phyloP scores from a whole-genome alignment of 2,113 vertebrate genomes.

The Chiloscyllium plagiosum region DNA sequence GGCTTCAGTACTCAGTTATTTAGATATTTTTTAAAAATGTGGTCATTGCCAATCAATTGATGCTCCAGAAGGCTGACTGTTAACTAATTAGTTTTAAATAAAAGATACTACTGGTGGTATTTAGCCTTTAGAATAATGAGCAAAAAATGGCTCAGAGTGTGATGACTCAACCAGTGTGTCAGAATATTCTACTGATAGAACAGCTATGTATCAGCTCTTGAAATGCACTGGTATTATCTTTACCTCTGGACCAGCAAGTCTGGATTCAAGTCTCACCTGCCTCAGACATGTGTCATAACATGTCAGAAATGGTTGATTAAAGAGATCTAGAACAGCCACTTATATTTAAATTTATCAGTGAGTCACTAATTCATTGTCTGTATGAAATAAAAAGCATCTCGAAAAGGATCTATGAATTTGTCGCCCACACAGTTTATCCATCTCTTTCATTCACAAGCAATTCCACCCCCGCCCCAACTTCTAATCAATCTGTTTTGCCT shows the following conservation, averaged over 20 bases:
- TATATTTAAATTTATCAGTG: background rate
- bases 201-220: too few relatives aligned
- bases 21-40: background rate
- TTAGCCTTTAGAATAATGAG: background rate
- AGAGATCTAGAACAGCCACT: background rate
- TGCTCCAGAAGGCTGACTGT: background rate
- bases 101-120: background rate
- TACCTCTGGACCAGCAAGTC: too few relatives aligned
- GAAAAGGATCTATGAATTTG: background rate
- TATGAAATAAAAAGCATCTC: background rate
- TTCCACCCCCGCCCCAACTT: background rate
- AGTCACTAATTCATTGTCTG: background rate
- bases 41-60: background rate
- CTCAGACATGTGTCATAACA: too few relatives aligned
- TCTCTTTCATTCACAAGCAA: constrained; percentile 16
- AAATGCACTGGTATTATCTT: too few relatives aligned
- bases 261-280: too few relatives aligned
- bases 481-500: constrained; percentile 12
- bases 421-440: background rate
- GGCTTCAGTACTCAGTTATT: background rate
- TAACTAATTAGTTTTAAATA: background rate
- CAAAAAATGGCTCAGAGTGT: background rate
- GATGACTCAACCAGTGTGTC: background rate
- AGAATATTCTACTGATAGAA: background rate
- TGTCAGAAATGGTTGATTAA: too few relatives aligned